These are phyloP conservation scores for Archivesica marissinica DNA, from an alignment of 1,140 invertebrate genomes.

Conservation along the genomic window DNA sequence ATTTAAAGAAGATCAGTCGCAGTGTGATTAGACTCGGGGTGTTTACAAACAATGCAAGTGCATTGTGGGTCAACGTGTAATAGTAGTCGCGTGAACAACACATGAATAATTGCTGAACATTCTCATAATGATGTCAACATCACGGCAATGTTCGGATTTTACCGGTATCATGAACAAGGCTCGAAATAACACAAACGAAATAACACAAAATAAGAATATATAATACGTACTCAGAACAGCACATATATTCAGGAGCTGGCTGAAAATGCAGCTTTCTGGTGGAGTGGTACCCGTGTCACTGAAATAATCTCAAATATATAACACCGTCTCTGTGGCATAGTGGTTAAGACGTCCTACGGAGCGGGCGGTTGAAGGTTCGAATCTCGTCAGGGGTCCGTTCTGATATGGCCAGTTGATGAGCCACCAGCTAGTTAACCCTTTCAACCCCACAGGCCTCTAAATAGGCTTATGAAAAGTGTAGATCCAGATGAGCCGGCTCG, in stretches of 20 bases:
- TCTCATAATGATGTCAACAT: too few species aligned
- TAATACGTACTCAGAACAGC: slow-evolving; percentile 80
- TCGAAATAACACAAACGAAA: too few species aligned
- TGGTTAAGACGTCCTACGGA: neutral
- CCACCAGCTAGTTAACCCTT: neutral
- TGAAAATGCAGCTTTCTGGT: slow-evolving; percentile 85
- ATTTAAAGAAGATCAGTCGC: too few species aligned
- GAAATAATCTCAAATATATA: slow-evolving; percentile 58
- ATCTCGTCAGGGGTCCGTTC: neutral
- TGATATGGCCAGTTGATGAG: neutral
- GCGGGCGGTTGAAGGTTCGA: neutral
- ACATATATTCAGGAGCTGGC: slow-evolving; percentile 83
- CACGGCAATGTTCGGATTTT: too few species aligned
- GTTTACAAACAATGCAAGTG: too few species aligned
- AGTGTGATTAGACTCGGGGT: too few species aligned
- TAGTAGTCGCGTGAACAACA: too few species aligned
- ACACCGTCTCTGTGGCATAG: too few species aligned
- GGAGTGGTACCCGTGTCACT: slow-evolving; percentile 84
- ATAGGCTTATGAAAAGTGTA: neutral
- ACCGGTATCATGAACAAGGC: too few species aligned
- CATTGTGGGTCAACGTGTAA: too few species aligned
- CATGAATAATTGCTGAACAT: too few species aligned
- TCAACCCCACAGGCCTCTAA: neutral
- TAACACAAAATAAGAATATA: neutral
- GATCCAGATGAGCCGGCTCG: neutral